Base-by-base conservation (phyloP, 2,888 invertebrate genomes). In the Luperina nickerlii region DNA sequence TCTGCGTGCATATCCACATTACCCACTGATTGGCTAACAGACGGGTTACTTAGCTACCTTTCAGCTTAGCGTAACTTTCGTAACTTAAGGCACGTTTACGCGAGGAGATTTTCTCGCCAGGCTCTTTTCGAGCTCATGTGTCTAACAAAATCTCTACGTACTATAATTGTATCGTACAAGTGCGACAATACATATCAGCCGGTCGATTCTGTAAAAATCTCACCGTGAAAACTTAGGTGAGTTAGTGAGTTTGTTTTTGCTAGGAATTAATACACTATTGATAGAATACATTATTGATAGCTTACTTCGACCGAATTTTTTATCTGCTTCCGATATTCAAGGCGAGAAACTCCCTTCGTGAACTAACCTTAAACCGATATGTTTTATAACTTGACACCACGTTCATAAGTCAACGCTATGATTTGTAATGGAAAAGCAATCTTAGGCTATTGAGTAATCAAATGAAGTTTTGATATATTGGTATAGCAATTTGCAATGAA, bases 381-480 rank as follows among this genome's bases (percentile, higher is more conserved):
- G 38, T 71, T 71, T 54, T 62, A 82, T 5, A 38, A 42, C 38
- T n/a, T 72, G 24, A 63, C 57, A 48, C 67, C 54, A 62, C 15
- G 38, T 13, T 54, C 27, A 48, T 51, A 77, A 72, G 13, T 77
- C 63, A 81, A 51, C 48, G 27, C 45, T 76, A n/a, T 18, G 18
- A 48, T 20, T 67, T 71, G n/a, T 38, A 76, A 82, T 81, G 54
- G 54, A 18, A 71, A 71, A 48, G 27, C 71, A 72, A 76, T 42
- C 2, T 4, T 45, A 6, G 32, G 11, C 0, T 69, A 54, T 79
- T 73, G 60, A 57, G 76, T 42, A 75, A 75, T 63, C 38, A 48
- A 48, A 79, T 48, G 9, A 18, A 18, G 20, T n/a, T 66, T 48
- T 66, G 65, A 45, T 54, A 7, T 18, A 78, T 78, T 18, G 38